A percentile compares a stretch with the other conserved stretches of the same genome.
These are phyloP conservation scores for Zaprionus ornatus DNA, from an alignment of 1,140 invertebrate genomes.

Conservation along the genomic window DNA sequence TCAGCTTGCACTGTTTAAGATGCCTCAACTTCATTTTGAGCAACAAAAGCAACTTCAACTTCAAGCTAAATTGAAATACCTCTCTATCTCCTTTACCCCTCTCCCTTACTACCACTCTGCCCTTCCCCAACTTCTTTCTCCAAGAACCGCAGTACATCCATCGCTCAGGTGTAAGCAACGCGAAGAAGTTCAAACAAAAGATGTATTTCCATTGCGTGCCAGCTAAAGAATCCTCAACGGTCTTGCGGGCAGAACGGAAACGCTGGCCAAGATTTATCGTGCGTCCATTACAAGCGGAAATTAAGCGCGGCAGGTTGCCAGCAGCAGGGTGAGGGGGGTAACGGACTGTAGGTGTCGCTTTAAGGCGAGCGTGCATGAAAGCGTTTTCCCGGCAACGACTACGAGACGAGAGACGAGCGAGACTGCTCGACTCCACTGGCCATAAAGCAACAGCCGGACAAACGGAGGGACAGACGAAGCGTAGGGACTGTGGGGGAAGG, in stretches of 20 bases:
- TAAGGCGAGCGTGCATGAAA: conserved; percentile 75
- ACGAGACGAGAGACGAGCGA: neutral
- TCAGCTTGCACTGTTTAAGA: neutral
- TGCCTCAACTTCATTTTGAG: conserved; percentile 1
- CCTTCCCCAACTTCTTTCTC: neutral
- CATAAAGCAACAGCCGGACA: conserved; percentile 20
- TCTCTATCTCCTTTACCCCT: neutral
- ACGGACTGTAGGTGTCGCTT: conserved; percentile 17
- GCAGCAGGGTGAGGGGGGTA: conserved; percentile 6
- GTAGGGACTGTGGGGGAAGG: conserved; percentile 16
- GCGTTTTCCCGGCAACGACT: conserved; percentile 66
- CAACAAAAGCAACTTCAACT: neutral
- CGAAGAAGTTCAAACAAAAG: conserved; percentile 54
- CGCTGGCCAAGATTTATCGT: conserved; percentile 77
- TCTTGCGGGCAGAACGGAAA: conserved; percentile 53
- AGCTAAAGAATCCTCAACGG: conserved; percentile 32
- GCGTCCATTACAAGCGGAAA: conserved; percentile 81
- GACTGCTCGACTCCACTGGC: conserved; percentile 10
- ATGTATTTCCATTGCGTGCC: conserved; percentile 67
- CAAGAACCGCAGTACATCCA: neutral
- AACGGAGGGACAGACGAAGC: conserved; percentile 3
- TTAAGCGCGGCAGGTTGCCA: conserved; percentile 78
- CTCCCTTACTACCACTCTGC: too few relatives aligned
- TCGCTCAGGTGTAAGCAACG: conserved; percentile 33
- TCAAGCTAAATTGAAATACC: conserved; percentile 35